Percentiles rank a stretch among this genome's conserved stretches.
Evolutionary conservation across 2,888 invertebrate species (phyloP).

Genomic region (Branchinecta sandiegonensis): DNA sequence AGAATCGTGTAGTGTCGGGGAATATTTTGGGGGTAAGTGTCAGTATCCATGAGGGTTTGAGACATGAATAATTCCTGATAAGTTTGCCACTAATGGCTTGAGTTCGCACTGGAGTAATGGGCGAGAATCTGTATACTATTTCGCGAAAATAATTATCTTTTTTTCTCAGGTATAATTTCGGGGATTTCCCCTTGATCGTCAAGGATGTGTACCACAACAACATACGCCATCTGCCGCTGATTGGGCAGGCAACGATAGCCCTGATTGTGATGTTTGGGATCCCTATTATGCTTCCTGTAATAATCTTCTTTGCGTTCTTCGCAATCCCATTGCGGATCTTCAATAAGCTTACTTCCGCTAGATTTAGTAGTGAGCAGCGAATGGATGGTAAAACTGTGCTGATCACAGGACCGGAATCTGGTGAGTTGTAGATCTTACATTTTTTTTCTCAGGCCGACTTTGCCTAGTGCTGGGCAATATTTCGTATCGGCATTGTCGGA

Average conservation of each 20-base stretch:
- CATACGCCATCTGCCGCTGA: conserved; percentile 18
- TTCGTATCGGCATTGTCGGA: no score
- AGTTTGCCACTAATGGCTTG: no score
- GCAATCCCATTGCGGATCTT: conserved; percentile 17
- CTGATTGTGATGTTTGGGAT: neutral
- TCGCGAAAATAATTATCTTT: no score
- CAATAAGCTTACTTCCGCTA: conserved; percentile 7
- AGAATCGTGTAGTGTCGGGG: no score
- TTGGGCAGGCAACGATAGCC: conserved; percentile 18
- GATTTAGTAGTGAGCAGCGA: conserved; percentile 7
- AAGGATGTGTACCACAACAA: conserved; percentile 12
- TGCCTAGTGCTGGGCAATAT: no score
- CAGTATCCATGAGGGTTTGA: no score
- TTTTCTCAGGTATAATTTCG: neutral
- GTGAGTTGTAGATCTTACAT: neutral
- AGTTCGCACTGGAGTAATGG: no score
- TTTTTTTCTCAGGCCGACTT: no score
- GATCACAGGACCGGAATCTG: conserved; percentile 19
- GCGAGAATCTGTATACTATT: no score
- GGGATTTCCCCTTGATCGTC: neutral
- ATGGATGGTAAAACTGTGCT: conserved; percentile 21
- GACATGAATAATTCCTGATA: no score
- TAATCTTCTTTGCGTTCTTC: neutral
- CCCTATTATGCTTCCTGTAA: conserved; percentile 18
- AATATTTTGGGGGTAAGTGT: no score